Evolutionary conservation across 1,140 invertebrate genomes (phyloP), one percentile per base, ranked within the genome.

Genomic region (Goniozus legneri): DNA sequence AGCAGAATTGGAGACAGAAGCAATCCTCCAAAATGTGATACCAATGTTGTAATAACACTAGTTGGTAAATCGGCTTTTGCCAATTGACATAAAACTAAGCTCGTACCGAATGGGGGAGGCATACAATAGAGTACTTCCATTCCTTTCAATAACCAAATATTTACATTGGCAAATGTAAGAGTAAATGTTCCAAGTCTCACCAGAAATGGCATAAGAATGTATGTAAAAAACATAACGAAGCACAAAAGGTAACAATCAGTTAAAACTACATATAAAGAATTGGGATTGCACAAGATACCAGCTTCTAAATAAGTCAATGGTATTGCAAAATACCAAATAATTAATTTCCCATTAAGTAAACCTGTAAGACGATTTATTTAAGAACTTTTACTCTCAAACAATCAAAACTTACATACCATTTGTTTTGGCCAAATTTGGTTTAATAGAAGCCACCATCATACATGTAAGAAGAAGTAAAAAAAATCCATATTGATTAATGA

Each of bases 101-200:
- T 62, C 3, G 72, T 71, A 45, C 65, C 70, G 41, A 74, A 71
- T 7, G 71, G 73, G 8, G 73, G 73, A 46, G 73, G 73, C 71
- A 74, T 73, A 42, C 71, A 75, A 21, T 72, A 74, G 36, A 75
- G 60, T 67, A 75, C 73, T 64, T 75, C 71, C 45, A 74, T 71
- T 61, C 73, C 73, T 51, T 73, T 73, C 7, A 75, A 59, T 8
- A 75, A 50, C 60, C 73, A 74, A 8, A 60, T 33, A 41, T 75
- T 68, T 10, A 75, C 63, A 15, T 63, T 64, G 1, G 52, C 42
- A 38, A 64, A 62, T 13, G 47, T 54, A 33, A 75, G 35, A 2
- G 69, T 42, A 33, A 44, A 62, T 38, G 59, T 70, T 36, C 61
- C 65, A n/a, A 69, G 1, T 36, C 59, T 64, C n/a, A 65, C 62